These are phyloP conservation scores for Clarias fuscus DNA, from an alignment of 2,797 vertebrate genomes.

Conservation along the genomic window DNA sequence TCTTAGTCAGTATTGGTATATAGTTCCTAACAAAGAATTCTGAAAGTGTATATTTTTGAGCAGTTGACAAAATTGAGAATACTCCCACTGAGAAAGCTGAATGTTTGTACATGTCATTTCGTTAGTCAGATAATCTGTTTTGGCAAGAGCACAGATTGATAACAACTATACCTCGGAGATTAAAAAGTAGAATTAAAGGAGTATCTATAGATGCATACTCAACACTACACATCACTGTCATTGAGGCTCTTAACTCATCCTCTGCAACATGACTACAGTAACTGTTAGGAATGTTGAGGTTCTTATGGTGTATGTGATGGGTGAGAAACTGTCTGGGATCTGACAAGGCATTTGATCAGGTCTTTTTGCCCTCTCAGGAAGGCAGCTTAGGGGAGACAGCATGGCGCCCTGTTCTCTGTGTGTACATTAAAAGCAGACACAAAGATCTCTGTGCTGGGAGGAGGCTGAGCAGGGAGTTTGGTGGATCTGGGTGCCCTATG, in stretches of 20 bases:
- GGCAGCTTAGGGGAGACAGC: constrained; percentile 52
- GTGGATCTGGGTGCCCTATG: constrained; percentile 42
- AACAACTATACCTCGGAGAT: constrained; percentile 20
- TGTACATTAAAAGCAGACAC: constrained; percentile 60
- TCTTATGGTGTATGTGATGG: constrained; percentile 46
- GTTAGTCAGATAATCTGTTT: constrained; percentile 20
- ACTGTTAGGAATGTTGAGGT: constrained; percentile 42
- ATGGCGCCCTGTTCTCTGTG: constrained; percentile 59
- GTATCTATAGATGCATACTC: constrained; percentile 6
- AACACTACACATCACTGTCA: constrained; percentile 35
- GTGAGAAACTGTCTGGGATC: constrained; percentile 44
- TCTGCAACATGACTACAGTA: constrained; percentile 18
- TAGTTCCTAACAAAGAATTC: background rate
- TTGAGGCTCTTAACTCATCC: constrained; percentile 30
- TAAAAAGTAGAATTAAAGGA: constrained; percentile 32
- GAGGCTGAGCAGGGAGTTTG: constrained; percentile 35
- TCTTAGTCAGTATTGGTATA: background rate
- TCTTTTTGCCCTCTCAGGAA: constrained; percentile 47
- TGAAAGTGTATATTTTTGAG: constrained; percentile 9
- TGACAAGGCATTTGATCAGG: constrained; percentile 55
- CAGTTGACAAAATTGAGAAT: constrained; percentile 7
- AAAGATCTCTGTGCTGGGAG: constrained; percentile 40
- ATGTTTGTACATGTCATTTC: constrained; percentile 26
- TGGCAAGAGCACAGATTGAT: constrained; percentile 23
- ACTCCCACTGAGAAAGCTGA: constrained; percentile 1